Evolutionary conservation across 2,797 vertebrate genomes (phyloP).

Genomic region (Liasis olivaceus): DNA sequence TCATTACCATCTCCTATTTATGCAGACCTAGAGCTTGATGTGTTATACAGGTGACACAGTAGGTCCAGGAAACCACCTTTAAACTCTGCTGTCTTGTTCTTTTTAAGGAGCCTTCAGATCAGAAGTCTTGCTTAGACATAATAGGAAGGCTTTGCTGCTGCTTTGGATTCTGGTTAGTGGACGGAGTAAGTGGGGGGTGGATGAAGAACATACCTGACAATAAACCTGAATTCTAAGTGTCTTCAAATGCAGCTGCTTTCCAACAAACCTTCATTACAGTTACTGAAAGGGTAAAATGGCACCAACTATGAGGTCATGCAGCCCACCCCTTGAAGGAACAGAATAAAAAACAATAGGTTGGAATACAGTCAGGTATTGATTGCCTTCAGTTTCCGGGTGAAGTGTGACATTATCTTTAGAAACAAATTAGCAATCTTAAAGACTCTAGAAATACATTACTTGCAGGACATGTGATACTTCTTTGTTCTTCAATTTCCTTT

Average conservation of each 20-base stretch:
- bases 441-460: slow-evolving; percentile 61
- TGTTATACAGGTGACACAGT: background rate
- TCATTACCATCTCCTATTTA: background rate
- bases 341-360: background rate
- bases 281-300: background rate
- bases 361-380: slow-evolving; percentile 26
- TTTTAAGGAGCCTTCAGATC: background rate
- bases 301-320: background rate
- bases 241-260: background rate
- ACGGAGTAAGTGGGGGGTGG: background rate
- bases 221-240: background rate
- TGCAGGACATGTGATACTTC: slow-evolving; percentile 41
- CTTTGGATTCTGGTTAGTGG: background rate
- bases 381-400: slow-evolving; percentile 19
- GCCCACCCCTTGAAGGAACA: slow-evolving; percentile 4
- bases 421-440: slow-evolving; percentile 63
- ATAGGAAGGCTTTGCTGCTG: background rate
- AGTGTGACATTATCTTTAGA: slow-evolving; percentile 59
- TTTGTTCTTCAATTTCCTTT: slow-evolving; percentile 45
- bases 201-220: background rate
- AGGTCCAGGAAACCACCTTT: background rate
- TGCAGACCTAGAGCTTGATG: background rate
- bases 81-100: background rate
- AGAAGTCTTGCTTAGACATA: background rate
- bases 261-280: background rate